Evolutionary conservation across 2,797 vertebrate species (phyloP).

Genomic region (Anableps anableps): DNA sequence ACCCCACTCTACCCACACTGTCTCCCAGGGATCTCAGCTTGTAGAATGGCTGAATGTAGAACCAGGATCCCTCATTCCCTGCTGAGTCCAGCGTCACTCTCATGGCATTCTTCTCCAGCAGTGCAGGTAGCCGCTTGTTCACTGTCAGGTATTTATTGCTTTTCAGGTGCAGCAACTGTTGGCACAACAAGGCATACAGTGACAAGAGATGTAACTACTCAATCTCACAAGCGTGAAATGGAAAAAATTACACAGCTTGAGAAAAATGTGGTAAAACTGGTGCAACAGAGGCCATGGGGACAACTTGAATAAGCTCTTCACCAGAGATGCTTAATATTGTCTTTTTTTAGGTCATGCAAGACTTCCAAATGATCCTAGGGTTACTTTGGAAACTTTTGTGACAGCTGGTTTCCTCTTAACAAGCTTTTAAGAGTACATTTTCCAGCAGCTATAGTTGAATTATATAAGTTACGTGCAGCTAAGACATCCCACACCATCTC

Average conservation of each 20-base stretch:
- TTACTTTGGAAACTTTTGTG: not conserved
- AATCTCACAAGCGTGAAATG: not conserved
- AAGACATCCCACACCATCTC: not conserved
- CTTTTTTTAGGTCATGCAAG: not conserved
- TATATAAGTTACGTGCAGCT: slow-evolving; percentile 2
- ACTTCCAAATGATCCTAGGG: not conserved
- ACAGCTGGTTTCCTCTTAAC: not conserved
- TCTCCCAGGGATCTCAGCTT: slow-evolving; percentile 97
- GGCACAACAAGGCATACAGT: slow-evolving; percentile 16
- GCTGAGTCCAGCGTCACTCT: slow-evolving; percentile 95
- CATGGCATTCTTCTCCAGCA: slow-evolving; percentile 99
- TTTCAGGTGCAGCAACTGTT: slow-evolving; percentile 95
- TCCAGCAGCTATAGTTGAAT: not conserved
- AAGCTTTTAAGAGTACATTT: not conserved
- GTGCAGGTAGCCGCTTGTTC: slow-evolving; percentile 95
- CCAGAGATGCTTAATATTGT: not conserved
- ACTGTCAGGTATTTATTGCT: slow-evolving; percentile 99
- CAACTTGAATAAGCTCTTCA: not conserved
- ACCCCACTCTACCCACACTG: slow-evolving; percentile 83
- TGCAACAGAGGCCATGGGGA: slow-evolving; percentile 9
- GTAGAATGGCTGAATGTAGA: slow-evolving; percentile 99
- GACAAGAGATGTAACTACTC: not conserved
- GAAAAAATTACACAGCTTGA: not conserved
- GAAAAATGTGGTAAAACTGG: slow-evolving; percentile 26
- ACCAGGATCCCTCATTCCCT: slow-evolving; percentile 98